These are phyloP conservation scores for Campaea margaritaria DNA, from an alignment of 2,888 invertebrate genomes.

Conservation along the genomic window DNA sequence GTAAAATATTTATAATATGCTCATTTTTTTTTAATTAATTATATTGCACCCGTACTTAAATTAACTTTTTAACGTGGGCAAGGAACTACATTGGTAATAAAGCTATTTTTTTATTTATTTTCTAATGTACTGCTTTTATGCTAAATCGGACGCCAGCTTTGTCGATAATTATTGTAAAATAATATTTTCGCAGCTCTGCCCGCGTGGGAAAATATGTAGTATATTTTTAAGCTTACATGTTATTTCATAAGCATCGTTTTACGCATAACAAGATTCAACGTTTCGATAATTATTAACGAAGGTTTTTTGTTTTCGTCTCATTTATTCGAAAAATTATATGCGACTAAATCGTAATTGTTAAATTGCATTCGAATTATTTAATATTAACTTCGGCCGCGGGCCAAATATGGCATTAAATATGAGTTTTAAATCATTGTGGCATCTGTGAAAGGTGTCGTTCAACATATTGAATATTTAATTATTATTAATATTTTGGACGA, in stretches of 20 bases:
- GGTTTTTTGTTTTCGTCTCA: too few relatives aligned
- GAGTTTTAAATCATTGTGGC: too few relatives aligned
- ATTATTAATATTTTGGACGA: constrained; percentile 21
- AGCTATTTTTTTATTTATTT: constrained; percentile 32
- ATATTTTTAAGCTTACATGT: constrained; percentile 22
- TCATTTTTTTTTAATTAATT: constrained; percentile 28
- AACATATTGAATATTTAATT: constrained; percentile 1
- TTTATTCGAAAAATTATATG: too few relatives aligned
- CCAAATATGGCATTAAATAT: too few relatives aligned
- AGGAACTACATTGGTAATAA: constrained; percentile 44
- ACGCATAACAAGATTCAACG: too few relatives aligned
- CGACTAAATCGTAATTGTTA: too few relatives aligned
- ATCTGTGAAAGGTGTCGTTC: background rate
- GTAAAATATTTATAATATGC: constrained; percentile 46
- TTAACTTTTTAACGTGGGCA: constrained; percentile 35
- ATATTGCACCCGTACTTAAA: constrained; percentile 43
- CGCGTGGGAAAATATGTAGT: constrained; percentile 28
- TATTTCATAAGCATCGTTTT: background rate
- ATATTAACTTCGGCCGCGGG: too few relatives aligned
- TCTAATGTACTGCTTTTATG: constrained; percentile 33
- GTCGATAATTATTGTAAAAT: constrained; percentile 37
- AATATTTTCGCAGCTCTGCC: constrained; percentile 37
- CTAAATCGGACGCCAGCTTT: constrained; percentile 41
- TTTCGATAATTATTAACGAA: too few relatives aligned
- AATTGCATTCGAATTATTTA: too few relatives aligned